Conservation (phyloP, 2,113 vertebrate genomes). For the Xenotilapia longispinis region DNA sequence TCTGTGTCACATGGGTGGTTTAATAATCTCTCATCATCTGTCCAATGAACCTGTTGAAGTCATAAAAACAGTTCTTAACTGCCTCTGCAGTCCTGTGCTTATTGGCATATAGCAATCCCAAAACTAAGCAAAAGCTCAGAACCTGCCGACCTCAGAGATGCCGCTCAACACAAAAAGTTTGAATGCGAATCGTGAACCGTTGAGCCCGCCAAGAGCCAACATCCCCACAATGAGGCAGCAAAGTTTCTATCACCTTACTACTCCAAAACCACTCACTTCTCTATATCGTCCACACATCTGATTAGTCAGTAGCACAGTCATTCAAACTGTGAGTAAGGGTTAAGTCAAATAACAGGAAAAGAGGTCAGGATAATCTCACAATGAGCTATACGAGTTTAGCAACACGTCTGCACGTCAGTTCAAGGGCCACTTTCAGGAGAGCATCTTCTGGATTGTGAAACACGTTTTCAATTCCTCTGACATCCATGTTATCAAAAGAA, state of each 20-base stretch:
- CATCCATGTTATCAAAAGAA: background rate
- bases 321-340: background rate
- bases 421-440: background rate
- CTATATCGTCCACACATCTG: background rate
- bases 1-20: background rate
- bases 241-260: background rate
- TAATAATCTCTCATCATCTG: background rate
- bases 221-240: background rate
- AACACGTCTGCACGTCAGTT: background rate
- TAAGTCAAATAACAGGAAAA: background rate
- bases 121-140: background rate
- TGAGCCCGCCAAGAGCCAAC: background rate
- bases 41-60: background rate
- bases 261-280: background rate
- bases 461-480: background rate
- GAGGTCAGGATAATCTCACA: background rate
- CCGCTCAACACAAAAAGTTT: background rate
- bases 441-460: background rate
- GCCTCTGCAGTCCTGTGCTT: background rate
- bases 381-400: background rate
- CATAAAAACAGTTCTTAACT: background rate
- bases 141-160: background rate
- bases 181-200: background rate
- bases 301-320: background rate
- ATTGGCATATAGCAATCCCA: background rate